phyloP scores from a whole-genome alignment of 2,113 vertebrate genomes.

The Hemichromis elongatus region DNA sequence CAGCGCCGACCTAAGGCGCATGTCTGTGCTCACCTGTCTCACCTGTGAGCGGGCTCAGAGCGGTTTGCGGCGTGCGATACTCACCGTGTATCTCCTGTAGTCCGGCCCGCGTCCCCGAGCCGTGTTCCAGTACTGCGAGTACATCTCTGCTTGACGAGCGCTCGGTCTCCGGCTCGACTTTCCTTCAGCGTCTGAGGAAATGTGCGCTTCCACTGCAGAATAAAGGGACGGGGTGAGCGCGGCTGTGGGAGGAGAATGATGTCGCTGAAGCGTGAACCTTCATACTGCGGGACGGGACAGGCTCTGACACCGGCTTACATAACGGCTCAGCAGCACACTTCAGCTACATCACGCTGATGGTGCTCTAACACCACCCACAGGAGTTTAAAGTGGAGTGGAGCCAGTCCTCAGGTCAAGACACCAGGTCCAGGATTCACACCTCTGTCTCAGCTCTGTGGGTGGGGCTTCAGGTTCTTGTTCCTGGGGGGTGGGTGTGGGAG shows the following conservation, averaged over 20 bases:
- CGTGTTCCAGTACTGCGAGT: conserved; percentile 39
- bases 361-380: neutral
- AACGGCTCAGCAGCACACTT: neutral
- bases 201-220: neutral
- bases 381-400: neutral
- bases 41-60: neutral
- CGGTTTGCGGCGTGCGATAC: neutral
- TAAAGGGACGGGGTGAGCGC: neutral
- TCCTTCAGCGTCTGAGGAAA: neutral
- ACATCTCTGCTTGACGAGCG: conserved; percentile 28
- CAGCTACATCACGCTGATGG: neutral
- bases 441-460: neutral
- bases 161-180: neutral
- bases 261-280: conserved; percentile 29
- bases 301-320: conserved; percentile 2
- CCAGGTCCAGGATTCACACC: neutral
- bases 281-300: neutral
- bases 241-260: neutral
- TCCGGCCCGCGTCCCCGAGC: conserved; percentile 33
- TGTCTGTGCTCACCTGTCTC: neutral
- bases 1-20: neutral
- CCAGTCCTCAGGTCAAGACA: neutral
- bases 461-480: neutral
- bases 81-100: conserved; percentile 63
- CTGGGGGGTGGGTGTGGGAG: neutral